Base-by-base conservation (phyloP, 2,797 vertebrate genomes). In the Myotis pilosus region DNA sequence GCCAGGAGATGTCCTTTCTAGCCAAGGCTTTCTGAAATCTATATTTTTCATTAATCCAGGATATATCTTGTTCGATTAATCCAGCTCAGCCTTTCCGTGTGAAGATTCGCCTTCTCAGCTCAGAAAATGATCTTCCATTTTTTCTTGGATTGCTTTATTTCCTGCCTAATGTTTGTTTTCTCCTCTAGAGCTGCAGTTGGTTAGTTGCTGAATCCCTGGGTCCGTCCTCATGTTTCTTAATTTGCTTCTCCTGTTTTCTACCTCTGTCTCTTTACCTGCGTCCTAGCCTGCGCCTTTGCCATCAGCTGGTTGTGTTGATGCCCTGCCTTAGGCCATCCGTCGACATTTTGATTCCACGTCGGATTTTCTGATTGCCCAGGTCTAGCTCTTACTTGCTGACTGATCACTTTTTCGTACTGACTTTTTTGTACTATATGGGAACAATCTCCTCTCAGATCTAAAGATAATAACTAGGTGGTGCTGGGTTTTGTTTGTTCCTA, bases 21-120 rank as follows among this genome's bases (percentile, higher is more conserved):
- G 60, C 74, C 38, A 41, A 83, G 38, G 75, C 75, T 93, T 87
- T 82, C 69, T 74, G 78, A 96, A 85, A 75, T 74, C 89, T 47
- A 41, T 81, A 8, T 75, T 64, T 87, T 38, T 89, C 44, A 84
- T 81, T 95, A 92, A 92, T 90, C 57, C n/a, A 36, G 41, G 28
- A 74, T 51, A 64, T n/a, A 60, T 23, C 57, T 86, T 66, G 89
- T 92, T 64, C 4, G 0, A 72, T 55, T 74, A 86, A 88, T 90
- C 55, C 30, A 41, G 64, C 33, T 87, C 41, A 81, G 38, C 8
- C 16, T 68, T 60, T 71, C n/a, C 44, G 33, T 5, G 41, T 69
- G 19, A 89, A 81, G 81, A 66, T 91, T 72, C 49, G 53, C 23
- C 8, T 84, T 68, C 79, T 86, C 64, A 38, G 36, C 80, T 91